Evolutionary conservation across 2,113 vertebrate species (phyloP).

Genomic region (Psephotus haematonotus): DNA sequence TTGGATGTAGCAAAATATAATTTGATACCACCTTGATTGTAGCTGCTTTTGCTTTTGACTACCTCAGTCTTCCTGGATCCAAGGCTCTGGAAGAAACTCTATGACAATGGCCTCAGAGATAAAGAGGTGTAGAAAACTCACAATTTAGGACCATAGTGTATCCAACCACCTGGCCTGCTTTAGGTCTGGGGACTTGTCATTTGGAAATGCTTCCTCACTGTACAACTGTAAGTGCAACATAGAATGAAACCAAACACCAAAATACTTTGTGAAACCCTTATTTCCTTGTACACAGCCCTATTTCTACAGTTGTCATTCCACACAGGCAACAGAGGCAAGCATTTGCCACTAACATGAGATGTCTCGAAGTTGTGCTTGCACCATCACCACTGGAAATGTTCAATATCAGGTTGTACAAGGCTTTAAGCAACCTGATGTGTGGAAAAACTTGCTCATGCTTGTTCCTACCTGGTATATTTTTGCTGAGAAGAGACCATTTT

Average conservation of each 20-base stretch:
- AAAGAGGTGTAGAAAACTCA: not conserved
- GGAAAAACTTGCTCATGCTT: not conserved
- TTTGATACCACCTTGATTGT: not conserved
- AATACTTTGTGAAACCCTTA: not conserved
- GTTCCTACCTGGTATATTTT: not conserved
- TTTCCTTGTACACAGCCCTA: not conserved
- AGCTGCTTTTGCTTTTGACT: not conserved
- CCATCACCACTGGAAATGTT: not conserved
- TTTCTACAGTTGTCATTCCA: not conserved
- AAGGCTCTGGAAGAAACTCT: not conserved
- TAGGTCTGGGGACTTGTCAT: not conserved
- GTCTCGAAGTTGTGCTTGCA: not conserved
- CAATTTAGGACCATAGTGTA: fast-evolving
- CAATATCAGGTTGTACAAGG: not conserved
- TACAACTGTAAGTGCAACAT: not conserved
- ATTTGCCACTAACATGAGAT: not conserved
- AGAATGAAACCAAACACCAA: not conserved
- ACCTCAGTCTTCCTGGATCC: not conserved
- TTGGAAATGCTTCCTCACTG: not conserved
- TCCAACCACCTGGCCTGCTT: not conserved
- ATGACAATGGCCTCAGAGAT: not conserved
- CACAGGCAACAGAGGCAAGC: not conserved
- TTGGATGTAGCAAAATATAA: not conserved
- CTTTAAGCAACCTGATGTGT: not conserved
- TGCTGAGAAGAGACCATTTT: not conserved